Conservation (phyloP, 2,888 invertebrate genomes). For the Lasius fuliginosus region DNA sequence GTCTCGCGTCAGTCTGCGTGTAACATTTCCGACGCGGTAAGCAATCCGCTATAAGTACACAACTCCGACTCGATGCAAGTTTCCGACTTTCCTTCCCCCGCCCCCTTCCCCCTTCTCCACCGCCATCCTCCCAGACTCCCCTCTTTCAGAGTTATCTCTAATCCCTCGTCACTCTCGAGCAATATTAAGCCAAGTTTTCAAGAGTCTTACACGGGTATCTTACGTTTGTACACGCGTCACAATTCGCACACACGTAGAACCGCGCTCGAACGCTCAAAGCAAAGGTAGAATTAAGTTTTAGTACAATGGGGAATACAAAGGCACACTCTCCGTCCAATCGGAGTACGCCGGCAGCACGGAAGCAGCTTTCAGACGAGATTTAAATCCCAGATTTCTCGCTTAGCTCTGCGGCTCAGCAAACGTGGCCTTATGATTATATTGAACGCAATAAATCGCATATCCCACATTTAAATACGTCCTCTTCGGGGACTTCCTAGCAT, state of each 20-base stretch:
- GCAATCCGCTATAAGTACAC: slow-evolving; percentile 64
- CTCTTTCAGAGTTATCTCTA: slow-evolving; percentile 42
- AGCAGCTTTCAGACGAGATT: slow-evolving; percentile 46
- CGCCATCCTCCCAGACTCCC: neutral
- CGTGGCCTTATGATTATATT: slow-evolving; percentile 37
- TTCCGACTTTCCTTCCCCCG: slow-evolving; percentile 30
- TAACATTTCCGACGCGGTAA: slow-evolving; percentile 67
- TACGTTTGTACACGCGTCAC: slow-evolving; percentile 23
- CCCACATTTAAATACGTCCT: slow-evolving; percentile 34
- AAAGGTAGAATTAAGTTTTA: slow-evolving; percentile 46
- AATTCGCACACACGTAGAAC: slow-evolving; percentile 33
- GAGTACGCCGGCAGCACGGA: neutral
- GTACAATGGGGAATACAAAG: slow-evolving; percentile 31
- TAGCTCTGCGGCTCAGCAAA: slow-evolving; percentile 27
- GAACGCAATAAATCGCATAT: slow-evolving; percentile 41
- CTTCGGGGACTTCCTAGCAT: neutral
- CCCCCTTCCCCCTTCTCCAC: neutral
- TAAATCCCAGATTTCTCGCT: slow-evolving; percentile 52
- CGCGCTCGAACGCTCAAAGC: slow-evolving; percentile 35
- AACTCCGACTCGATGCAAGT: slow-evolving; percentile 54
- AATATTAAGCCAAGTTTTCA: slow-evolving; percentile 67
- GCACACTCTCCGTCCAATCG: slow-evolving; percentile 19
- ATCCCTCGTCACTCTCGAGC: slow-evolving; percentile 69
- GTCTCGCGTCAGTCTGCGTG: slow-evolving; percentile 52
- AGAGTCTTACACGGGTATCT: slow-evolving; percentile 46